These are phyloP conservation scores for Rhadinocentrus ornatus DNA, from an alignment of 2,797 vertebrate genomes.

Conservation along the genomic window DNA sequence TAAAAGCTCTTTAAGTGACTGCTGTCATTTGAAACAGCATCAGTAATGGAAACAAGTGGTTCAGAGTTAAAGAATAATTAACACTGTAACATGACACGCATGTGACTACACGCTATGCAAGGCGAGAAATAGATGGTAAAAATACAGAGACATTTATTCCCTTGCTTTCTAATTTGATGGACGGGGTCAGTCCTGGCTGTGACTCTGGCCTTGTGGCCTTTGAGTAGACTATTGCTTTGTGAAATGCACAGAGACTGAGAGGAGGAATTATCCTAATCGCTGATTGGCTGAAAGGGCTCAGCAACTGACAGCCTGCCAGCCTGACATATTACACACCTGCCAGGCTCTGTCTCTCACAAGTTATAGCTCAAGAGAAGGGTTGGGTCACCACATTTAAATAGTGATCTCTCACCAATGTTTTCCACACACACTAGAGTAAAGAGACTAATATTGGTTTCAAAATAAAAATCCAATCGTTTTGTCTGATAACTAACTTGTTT, in stretches of 20 bases:
- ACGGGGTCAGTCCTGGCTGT: slow-evolving; percentile 28
- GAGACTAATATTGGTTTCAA: neutral
- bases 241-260: slow-evolving; percentile 20
- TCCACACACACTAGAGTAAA: slow-evolving; percentile 17
- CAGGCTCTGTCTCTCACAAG: slow-evolving; percentile 70
- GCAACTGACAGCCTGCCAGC: slow-evolving; percentile 41
- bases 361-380: slow-evolving; percentile 37
- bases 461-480: slow-evolving; percentile 1
- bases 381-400: slow-evolving; percentile 60
- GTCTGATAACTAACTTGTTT: neutral
- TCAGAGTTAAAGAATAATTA: slow-evolving; percentile 44
- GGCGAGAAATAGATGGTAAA: slow-evolving; percentile 46
- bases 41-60: slow-evolving; percentile 30
- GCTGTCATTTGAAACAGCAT: slow-evolving; percentile 14
- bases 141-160: slow-evolving; percentile 46
- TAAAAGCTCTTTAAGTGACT: neutral
- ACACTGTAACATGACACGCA: slow-evolving; percentile 49
- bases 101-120: slow-evolving; percentile 27
- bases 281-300: slow-evolving; percentile 51
- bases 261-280: slow-evolving; percentile 18
- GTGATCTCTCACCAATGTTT: slow-evolving; percentile 22
- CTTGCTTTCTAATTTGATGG: slow-evolving; percentile 57
- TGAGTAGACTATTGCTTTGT: slow-evolving; percentile 36
- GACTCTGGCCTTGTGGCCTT: slow-evolving; percentile 47
- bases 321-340: slow-evolving; percentile 75